Evolutionary conservation across 2,113 vertebrate species (phyloP).

Genomic region (Enhydra lutris): DNA sequence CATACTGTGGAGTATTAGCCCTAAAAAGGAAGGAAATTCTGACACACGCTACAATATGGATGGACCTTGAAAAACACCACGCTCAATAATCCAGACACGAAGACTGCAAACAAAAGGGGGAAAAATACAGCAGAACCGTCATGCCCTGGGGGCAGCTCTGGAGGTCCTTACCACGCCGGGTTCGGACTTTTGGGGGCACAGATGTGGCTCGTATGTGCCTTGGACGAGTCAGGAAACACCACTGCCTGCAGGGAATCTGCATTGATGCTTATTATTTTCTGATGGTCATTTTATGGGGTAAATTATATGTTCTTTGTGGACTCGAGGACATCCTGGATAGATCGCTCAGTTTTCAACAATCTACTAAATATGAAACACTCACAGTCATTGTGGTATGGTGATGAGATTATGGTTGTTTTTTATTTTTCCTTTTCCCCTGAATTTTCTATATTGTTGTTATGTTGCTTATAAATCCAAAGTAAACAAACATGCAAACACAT

Average conservation of each 20-base stretch:
- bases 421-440: background rate
- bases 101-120: background rate
- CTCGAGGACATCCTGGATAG: background rate
- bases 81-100: background rate
- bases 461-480: background rate
- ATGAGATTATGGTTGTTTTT: background rate
- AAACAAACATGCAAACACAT: background rate
- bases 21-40: constrained; percentile 14
- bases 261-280: background rate
- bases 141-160: background rate
- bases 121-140: fast-evolving
- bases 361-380: background rate
- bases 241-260: background rate
- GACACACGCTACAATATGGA: background rate
- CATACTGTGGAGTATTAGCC: background rate
- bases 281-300: background rate
- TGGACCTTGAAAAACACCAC: background rate
- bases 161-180: fast-evolving
- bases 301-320: background rate
- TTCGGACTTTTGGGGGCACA: background rate
- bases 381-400: background rate
- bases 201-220: background rate
- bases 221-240: background rate
- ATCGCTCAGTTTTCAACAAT: background rate
- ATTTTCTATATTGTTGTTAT: background rate